phyloP scores from a whole-genome alignment of 2,113 vertebrate genomes.

The Condylura cristata region DNA sequence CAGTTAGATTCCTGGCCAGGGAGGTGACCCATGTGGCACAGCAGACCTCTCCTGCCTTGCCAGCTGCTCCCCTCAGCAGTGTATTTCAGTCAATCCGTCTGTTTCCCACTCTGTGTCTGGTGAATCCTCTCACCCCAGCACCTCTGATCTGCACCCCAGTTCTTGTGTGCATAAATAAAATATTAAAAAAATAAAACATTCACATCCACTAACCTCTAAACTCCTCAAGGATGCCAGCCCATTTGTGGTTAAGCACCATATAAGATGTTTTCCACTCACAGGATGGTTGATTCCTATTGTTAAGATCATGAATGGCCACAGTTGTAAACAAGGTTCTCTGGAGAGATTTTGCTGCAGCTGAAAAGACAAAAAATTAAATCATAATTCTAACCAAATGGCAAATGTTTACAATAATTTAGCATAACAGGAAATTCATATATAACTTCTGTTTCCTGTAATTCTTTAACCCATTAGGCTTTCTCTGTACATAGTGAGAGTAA shows the following conservation, averaged over 20 bases:
- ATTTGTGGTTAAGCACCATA: background rate
- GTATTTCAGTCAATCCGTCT: too few species aligned
- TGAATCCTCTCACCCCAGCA: too few species aligned
- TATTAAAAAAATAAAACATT: background rate
- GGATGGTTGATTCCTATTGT: slow-evolving; percentile 15
- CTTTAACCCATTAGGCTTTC: slow-evolving; percentile 10
- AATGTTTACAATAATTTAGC: background rate
- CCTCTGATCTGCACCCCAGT: too few species aligned
- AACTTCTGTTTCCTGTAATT: background rate
- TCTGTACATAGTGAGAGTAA: background rate
- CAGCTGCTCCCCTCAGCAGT: too few species aligned
- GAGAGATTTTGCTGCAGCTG: slow-evolving; percentile 25
- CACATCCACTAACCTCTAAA: slow-evolving; percentile 40
- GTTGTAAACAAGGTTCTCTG: slow-evolving; percentile 30
- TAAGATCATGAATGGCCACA: slow-evolving; percentile 30
- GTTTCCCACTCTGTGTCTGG: too few species aligned
- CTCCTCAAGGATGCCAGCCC: background rate
- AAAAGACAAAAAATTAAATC: slow-evolving; percentile 49
- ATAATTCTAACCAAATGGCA: slow-evolving; percentile 50
- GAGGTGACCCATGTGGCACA: too few species aligned
- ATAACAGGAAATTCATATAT: background rate
- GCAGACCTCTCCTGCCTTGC: too few species aligned
- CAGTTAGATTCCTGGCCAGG: too few species aligned
- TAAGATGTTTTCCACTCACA: slow-evolving; percentile 1
- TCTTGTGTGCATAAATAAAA: too few species aligned